A percentile compares a stretch with the other conserved stretches of the same genome.
Evolutionary conservation across 2,113 vertebrate species (phyloP).

Genomic region (Steatornis caripensis): DNA sequence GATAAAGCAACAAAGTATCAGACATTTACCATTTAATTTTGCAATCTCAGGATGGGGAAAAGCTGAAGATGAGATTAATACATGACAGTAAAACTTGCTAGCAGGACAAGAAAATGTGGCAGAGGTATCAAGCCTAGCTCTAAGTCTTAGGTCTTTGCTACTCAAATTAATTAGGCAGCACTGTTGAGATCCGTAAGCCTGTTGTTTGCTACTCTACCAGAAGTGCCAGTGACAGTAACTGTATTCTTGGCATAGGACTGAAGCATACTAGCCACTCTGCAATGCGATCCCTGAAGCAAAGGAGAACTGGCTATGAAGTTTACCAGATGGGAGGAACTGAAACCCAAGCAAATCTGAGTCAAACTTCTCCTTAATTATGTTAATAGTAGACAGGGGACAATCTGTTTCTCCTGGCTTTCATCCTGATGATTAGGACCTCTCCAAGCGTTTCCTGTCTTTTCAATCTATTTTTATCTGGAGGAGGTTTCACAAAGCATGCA

Average conservation of each 20-base stretch:
- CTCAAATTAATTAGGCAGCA: neutral
- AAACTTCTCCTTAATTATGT: neutral
- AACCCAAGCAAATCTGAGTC: neutral
- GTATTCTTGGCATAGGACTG: neutral
- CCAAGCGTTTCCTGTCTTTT: neutral
- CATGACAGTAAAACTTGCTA: neutral
- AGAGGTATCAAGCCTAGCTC: neutral
- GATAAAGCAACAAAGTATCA: neutral
- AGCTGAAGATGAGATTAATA: neutral
- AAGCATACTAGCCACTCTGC: neutral
- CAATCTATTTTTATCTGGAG: constrained; percentile 1
- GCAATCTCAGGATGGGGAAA: neutral
- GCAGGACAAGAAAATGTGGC: neutral
- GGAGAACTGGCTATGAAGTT: neutral
- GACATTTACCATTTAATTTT: neutral
- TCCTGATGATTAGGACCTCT: neutral
- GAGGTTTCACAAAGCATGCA: neutral
- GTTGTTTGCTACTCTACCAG: neutral
- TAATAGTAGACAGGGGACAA: neutral
- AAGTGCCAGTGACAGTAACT: neutral
- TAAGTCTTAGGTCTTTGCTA: neutral
- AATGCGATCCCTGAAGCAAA: neutral
- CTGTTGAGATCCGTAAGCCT: neutral
- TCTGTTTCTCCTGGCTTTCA: neutral
- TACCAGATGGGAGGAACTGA: neutral